A percentile compares a stretch with the other conserved stretches of the same genome.
phyloP scores from a whole-genome alignment of 2,113 vertebrate genomes.

The Dasypus novemcinctus region DNA sequence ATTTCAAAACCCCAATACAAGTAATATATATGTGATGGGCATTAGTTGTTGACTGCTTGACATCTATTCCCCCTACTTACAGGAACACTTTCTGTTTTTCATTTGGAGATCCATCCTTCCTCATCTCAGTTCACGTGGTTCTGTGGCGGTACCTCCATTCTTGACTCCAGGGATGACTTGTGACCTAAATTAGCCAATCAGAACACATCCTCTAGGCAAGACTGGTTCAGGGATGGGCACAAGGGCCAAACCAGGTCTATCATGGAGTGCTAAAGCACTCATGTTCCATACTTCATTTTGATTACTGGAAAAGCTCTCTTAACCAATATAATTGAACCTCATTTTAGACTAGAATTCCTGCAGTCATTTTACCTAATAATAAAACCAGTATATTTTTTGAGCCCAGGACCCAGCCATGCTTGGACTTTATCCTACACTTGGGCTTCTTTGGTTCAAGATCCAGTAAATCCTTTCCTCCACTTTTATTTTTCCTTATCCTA shows the following conservation, averaged over 20 bases:
- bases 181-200: background rate
- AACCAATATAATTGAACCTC: background rate
- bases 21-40: background rate
- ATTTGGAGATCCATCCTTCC: background rate
- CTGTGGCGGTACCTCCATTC: background rate
- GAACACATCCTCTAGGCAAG: background rate
- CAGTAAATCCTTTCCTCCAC: background rate
- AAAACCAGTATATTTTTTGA: background rate
- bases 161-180: background rate
- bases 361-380: background rate
- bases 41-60: background rate
- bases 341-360: background rate
- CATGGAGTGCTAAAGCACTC: background rate
- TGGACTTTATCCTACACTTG: too few species aligned
- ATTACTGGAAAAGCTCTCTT: background rate
- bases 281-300: background rate
- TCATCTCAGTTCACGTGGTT: background rate
- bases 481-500: background rate
- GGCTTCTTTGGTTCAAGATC: background rate
- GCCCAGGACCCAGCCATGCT: background rate
- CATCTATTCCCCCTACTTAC: background rate
- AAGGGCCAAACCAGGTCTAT: background rate
- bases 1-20: background rate
- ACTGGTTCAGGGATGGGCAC: background rate
- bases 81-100: background rate